Conservation (phyloP, 2,113 vertebrate genomes). For the Eolophus roseicapilla region DNA sequence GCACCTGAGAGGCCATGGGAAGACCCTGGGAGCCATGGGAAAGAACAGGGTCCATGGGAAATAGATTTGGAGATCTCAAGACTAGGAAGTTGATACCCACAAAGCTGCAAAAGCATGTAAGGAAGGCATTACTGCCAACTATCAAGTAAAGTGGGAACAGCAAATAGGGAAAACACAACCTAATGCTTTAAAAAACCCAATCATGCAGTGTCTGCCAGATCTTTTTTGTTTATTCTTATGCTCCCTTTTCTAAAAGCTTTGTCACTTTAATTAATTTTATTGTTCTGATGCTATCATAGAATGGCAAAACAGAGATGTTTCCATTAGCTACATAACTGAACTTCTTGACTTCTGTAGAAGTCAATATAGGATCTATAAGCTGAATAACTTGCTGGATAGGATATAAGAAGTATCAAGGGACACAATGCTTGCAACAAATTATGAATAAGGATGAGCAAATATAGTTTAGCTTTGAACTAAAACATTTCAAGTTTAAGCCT, state of each 20-base stretch:
- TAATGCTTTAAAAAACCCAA: not conserved
- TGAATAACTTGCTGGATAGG: constrained; percentile 15
- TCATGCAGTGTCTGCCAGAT: accelerated
- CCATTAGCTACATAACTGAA: constrained; percentile 36
- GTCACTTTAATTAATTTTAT: constrained; percentile 27
- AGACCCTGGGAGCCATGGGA: not conserved
- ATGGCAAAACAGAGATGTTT: not conserved
- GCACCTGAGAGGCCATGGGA: not conserved
- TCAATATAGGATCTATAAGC: constrained; percentile 62
- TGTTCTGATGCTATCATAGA: constrained; percentile 6
- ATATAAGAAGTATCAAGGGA: constrained; percentile 46
- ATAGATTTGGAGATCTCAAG: not conserved
- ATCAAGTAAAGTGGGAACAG: not conserved
- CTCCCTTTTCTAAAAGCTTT: not conserved
- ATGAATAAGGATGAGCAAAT: not conserved
- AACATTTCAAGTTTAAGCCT: not conserved
- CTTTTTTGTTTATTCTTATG: not conserved
- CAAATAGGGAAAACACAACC: not conserved
- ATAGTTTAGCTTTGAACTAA: not conserved
- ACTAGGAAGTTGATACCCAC: not conserved
- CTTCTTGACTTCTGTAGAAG: constrained; percentile 7
- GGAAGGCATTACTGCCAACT: not conserved
- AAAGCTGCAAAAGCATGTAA: not conserved
- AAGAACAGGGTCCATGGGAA: not conserved
- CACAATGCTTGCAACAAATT: not conserved